Base-by-base conservation (phyloP, 2,113 vertebrate genomes). In the Jaculus jaculus region DNA sequence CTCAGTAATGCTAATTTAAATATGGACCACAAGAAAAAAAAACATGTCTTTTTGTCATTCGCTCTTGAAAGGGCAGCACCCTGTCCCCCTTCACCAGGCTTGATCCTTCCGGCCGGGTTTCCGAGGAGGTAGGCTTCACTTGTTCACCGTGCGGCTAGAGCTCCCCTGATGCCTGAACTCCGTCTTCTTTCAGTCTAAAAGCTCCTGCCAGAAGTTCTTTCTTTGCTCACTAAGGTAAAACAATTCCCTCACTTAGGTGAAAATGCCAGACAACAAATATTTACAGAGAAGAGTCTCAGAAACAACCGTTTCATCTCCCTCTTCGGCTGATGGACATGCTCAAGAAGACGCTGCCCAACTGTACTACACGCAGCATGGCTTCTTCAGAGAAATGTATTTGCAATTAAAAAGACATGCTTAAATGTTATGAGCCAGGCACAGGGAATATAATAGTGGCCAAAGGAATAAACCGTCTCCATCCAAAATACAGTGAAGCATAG, bases 301-400 rank as follows among this genome's bases (percentile, higher is more conserved):
- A 91, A 79, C 34, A 89, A 82, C 37, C 69, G 65, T 37, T 89
- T 60, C 37, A 80, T 81, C 86, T 91, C 89, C 81, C 68, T 89
- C 82, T 95, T 87, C 58, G 58, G 9, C 2, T 37, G 66, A 83
- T 4, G 7, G 84, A 86, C 15, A 72, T 30, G 89, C 0, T 85
- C 30, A 61, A 26, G n/a, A 68, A 61, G 74, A 72, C 18, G 77
- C 28, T 80, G n/a, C 30, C 23, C 39, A 5, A 88, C 0, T 66
- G 28, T 18, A 42, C 23, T 66, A 12, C 1, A 80, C 28, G 47
- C 18, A 81, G 78, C 24, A 8, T 69, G 20, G 47, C 60, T 90
- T 92, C 58, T 87, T 92, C 92, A 87, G 39, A 94, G 91, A 87
- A 82, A 21, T 34, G 7, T 34, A 68, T 71, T 78, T 91, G 61